Base-by-base conservation (phyloP, 2,113 vertebrate species). In the Eudyptes chrysolophus region DNA sequence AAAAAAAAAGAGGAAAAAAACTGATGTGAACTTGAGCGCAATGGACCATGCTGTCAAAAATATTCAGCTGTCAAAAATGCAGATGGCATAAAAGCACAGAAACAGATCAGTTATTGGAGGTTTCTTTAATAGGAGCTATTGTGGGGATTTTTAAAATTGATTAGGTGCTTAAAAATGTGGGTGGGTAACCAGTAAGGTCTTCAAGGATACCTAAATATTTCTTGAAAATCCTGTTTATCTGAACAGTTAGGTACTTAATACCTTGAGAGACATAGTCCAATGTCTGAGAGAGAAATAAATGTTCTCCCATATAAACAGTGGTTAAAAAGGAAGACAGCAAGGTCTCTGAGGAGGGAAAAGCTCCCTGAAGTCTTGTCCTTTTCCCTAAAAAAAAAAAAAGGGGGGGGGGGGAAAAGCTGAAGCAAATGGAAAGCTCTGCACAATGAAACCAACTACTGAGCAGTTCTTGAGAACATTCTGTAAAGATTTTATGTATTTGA, bases 11-110 rank as follows among this genome's bases (percentile, higher is more conserved):
- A 46, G 13, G 19, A 55, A 54, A 34, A 90, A 90, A 62, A 16
- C 30, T 90, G 42, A 97, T 87, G 84, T 95, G 86, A 95, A 92
- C 94, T 94, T 87, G 69, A 92, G 60, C 77, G 96, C 95, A 95
- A 87, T 96, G 88, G 95, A 84, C 92, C 89, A 87, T 81, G 88
- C 86, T 96, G 96, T 92, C 92, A 97, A 91, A 97, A 95, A 92
- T 84, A 95, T 60, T 97, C 92, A 95, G 96, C 91, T 97, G 96
- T 96, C 96, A 97, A 94, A 96, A 96, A 97, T 96, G 84, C 96
- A 96, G 96, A 96, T 97, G 97, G 97, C 89, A 96, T 89, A 96
- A 93, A 97, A 94, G 38, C 77, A 91, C 72, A 93, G 94, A 94
- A 94, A 93, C 77, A 93, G 72, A 96, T 75, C 81, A 93, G 64